Conservation (phyloP, 2,888 invertebrate genomes). For the Tetheella fluctuosa region DNA sequence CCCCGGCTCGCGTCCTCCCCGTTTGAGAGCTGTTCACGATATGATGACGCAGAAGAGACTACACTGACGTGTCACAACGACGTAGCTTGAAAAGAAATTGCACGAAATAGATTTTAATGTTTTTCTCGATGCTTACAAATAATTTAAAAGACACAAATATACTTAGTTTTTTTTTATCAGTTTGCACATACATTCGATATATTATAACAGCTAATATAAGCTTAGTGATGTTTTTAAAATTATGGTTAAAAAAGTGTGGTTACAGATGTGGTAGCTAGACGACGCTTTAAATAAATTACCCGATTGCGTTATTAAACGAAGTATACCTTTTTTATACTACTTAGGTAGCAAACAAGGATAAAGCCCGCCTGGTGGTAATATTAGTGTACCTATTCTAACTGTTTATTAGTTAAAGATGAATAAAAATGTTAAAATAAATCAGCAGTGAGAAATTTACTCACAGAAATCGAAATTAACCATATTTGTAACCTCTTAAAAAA, state of each 20-base stretch:
- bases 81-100: slow-evolving; percentile 43
- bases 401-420: no score
- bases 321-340: neutral
- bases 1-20: slow-evolving; percentile 64
- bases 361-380: no score
- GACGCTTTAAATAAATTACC: neutral
- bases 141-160: neutral
- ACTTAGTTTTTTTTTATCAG: neutral
- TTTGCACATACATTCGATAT: slow-evolving; percentile 29
- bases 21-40: slow-evolving; percentile 72
- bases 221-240: neutral
- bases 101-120: slow-evolving; percentile 46
- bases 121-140: slow-evolving; percentile 1
- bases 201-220: neutral
- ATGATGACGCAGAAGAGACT: slow-evolving; percentile 79
- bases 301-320: neutral
- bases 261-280: neutral
- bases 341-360: no score
- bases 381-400: no score
- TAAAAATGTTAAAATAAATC: no score
- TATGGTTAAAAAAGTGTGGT: neutral
- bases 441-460: no score
- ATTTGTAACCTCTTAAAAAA: no score
- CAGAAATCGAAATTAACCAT: no score
- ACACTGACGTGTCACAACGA: slow-evolving; percentile 70